These are phyloP conservation scores for Lissocephala sabroskyi DNA, from an alignment of 2,888 invertebrate species.

Conservation along the genomic window DNA sequence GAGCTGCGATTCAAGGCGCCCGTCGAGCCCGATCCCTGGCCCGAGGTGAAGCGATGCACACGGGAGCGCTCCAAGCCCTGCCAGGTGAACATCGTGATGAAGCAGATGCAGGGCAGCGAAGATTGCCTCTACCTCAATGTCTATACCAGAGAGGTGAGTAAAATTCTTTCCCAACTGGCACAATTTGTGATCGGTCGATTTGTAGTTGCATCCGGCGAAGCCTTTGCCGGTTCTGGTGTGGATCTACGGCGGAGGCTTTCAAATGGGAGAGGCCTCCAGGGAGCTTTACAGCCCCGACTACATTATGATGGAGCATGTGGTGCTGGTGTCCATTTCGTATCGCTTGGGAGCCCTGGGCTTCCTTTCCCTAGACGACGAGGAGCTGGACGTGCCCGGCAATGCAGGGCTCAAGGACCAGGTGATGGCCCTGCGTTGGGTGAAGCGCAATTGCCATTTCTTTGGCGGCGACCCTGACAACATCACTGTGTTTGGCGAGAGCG, in stretches of 20 bases:
- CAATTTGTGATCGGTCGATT: background rate
- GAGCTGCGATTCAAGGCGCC: constrained; percentile 72
- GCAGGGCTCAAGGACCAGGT: constrained; percentile 75
- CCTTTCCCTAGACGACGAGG: constrained; percentile 72
- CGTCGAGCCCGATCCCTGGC: constrained; percentile 72
- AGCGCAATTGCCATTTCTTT: constrained; percentile 73
- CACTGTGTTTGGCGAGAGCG: constrained; percentile 75
- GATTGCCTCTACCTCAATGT: constrained; percentile 75
- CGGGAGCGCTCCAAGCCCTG: constrained; percentile 66
- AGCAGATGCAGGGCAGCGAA: constrained; percentile 73
- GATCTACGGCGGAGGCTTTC: constrained; percentile 75
- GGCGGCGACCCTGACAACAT: constrained; percentile 74
- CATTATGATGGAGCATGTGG: constrained; percentile 73
- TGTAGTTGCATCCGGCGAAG: constrained; percentile 59
- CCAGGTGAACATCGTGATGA: constrained; percentile 68
- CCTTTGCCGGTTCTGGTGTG: constrained; percentile 73
- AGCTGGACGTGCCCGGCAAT: constrained; percentile 74
- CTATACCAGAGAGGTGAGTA: constrained; percentile 66
- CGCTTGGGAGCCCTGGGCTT: constrained; percentile 74
- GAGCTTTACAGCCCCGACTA: constrained; percentile 73
- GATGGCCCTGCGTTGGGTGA: constrained; percentile 74
- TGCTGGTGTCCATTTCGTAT: constrained; percentile 73
- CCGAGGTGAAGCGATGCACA: constrained; percentile 71
- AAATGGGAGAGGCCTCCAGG: constrained; percentile 72
- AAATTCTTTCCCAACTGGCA: background rate